Conservation (phyloP, 2,888 invertebrate genomes). For the Lucinisca nassula region DNA sequence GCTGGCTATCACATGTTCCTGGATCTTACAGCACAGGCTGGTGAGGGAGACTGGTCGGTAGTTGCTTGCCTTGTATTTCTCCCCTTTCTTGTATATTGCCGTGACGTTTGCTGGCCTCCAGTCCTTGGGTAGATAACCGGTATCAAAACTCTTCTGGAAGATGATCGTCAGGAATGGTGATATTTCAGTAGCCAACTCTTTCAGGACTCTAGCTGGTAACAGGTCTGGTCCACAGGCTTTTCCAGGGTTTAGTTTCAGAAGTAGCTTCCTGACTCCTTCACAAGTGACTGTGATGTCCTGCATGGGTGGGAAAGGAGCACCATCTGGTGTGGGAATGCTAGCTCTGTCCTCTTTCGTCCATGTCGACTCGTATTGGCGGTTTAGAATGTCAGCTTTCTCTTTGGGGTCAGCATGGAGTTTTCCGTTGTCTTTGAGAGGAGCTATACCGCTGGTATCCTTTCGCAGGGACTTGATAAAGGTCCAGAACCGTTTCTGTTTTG, state of each 20-base stretch:
- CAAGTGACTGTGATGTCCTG: background rate
- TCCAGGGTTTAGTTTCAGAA: background rate
- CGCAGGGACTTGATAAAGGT: background rate
- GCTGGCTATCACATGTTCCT: background rate
- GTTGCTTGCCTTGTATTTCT: background rate
- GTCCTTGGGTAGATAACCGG: background rate
- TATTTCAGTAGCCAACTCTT: background rate
- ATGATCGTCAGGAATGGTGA: background rate
- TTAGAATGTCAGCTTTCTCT: background rate
- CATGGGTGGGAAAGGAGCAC: background rate
- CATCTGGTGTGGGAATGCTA: background rate
- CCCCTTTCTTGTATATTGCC: background rate
- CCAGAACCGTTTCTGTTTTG: conserved; percentile 2
- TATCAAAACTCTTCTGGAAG: background rate
- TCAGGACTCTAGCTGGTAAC: background rate
- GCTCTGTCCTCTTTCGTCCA: background rate
- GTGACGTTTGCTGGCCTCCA: background rate
- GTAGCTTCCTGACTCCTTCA: background rate
- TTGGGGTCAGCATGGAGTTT: background rate
- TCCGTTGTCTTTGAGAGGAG: background rate
- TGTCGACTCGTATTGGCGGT: background rate
- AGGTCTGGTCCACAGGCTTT: background rate
- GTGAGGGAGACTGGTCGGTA: background rate
- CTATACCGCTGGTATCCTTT: background rate
- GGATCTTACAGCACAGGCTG: background rate